These are phyloP conservation scores for Lutra lutra DNA, from an alignment of 2,797 vertebrate genomes.

Conservation along the genomic window DNA sequence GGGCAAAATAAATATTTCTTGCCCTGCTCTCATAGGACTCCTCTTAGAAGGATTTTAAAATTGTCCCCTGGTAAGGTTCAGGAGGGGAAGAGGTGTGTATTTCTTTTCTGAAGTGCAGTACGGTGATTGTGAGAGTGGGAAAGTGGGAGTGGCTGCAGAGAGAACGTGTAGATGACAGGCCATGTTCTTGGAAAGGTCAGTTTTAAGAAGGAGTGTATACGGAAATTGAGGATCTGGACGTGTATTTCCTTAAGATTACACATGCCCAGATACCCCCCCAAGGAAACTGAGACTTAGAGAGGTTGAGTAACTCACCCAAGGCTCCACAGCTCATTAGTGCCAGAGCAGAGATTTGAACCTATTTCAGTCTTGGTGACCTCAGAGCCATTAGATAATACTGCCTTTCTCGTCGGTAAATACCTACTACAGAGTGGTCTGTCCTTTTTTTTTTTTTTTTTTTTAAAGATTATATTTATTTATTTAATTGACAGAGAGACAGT, in stretches of 20 bases:
- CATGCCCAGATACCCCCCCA: background rate
- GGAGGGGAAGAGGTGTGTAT: background rate
- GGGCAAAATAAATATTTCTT: background rate
- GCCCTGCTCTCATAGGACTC: background rate
- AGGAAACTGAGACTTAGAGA: background rate
- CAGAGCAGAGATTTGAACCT: background rate
- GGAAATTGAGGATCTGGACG: background rate
- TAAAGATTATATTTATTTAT: too few relatives aligned
- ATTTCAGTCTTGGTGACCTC: background rate
- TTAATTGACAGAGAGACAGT: too few relatives aligned
- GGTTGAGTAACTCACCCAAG: background rate
- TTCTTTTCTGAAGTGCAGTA: background rate
- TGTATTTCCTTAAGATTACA: background rate
- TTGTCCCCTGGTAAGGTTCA: background rate
- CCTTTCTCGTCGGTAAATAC: background rate
- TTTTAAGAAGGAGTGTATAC: background rate
- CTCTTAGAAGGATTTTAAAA: background rate
- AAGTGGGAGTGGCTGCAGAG: background rate
- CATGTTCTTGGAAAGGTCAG: background rate
- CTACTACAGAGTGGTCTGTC: background rate
- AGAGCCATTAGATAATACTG: background rate
- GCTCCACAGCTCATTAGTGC: background rate
- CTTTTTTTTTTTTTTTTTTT: background rate
- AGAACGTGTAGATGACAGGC: background rate
- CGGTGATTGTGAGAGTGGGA: background rate